Evolutionary conservation across 2,113 vertebrate species (phyloP), one percentile per base, ranked within the genome.

Genomic region (Gallinago jamesoni): DNA sequence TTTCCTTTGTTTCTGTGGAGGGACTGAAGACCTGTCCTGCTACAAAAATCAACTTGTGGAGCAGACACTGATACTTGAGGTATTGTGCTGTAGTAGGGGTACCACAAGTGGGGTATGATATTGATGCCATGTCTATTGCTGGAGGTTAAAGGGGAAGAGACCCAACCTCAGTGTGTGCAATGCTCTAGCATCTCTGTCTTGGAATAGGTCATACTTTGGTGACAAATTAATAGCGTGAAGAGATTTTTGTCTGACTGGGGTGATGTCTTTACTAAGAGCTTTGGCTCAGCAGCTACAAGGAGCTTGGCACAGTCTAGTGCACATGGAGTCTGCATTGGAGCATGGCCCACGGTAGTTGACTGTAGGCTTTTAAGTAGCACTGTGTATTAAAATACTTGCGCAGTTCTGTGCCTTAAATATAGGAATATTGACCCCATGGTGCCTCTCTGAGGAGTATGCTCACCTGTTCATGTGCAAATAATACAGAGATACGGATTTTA

Each of bases 141-240:
- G 30, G 31, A 28, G 37, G 28, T 4, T 43, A 11, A n/a, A 52
- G 7, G 1, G 2, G 10, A 12, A 14, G 8, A 14, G 7, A 4
- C 0, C 0, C 3, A 3, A 0, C 0, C 4, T 90, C 0, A 0
- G 59, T 1, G 2, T 2, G 3, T 21, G 12, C 1, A 2, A 1
- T 5, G 7, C 21, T 47, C 9, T 47, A 13, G 14, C 1, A 1
- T 19, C 14, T 30, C 7, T 39, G 4, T 6, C 55, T 60, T 30
- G 3, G 25, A 31, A 9, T 2, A 39, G 18, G 24, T n/a, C n/a
- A 5, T 18, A 3, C 28, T 77, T 69, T 19, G 6, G 37, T 89
- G 89, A 4, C 2, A 35, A 6, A 2, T n/a, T 3, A 27, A 3
- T 25, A 24, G 8, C 1, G 1, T 33, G 45, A 5, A 20, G 53